These are phyloP conservation scores for Mechanitis mazaeus DNA, from an alignment of 2,888 invertebrate species.

Conservation along the genomic window DNA sequence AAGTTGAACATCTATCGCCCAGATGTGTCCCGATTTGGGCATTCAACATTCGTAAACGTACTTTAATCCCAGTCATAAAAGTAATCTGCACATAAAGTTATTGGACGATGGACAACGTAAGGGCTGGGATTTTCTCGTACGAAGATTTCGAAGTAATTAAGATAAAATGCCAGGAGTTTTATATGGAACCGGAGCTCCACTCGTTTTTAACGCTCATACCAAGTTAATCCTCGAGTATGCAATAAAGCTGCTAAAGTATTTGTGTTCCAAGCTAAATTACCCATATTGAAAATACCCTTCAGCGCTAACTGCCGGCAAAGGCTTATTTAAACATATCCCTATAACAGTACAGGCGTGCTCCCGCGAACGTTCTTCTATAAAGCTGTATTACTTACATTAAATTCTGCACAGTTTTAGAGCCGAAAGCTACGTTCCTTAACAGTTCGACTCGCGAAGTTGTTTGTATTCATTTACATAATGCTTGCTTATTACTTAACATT, in stretches of 20 bases:
- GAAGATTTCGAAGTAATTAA: constrained; percentile 76
- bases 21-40: constrained; percentile 55
- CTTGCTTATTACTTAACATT: not conserved
- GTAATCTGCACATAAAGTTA: constrained; percentile 75
- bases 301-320: constrained; percentile 66
- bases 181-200: constrained; percentile 60
- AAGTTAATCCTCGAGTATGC: constrained; percentile 73
- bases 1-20: constrained; percentile 40
- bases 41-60: constrained; percentile 73
- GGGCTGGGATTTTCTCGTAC: constrained; percentile 71
- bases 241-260: constrained; percentile 74
- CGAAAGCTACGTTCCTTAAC: constrained; percentile 38
- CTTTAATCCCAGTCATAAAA: constrained; percentile 74
- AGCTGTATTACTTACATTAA: constrained; percentile 46
- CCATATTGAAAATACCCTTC: constrained; percentile 76
- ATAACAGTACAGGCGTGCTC: constrained; percentile 44
- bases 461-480: no score
- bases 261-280: constrained; percentile 72
- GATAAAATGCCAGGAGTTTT: constrained; percentile 73
- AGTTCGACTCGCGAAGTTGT: constrained; percentile 45
- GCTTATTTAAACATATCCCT: constrained; percentile 63
- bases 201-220: constrained; percentile 71
- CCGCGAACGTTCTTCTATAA: constrained; percentile 43
- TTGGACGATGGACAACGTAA: constrained; percentile 74
- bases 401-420: constrained; percentile 37